Percentiles rank a stretch among this genome's conserved stretches.
These are phyloP conservation scores for Caenorhabditis sinica DNA, from an alignment of 2,888 invertebrate genomes.

Conservation along the genomic window DNA sequence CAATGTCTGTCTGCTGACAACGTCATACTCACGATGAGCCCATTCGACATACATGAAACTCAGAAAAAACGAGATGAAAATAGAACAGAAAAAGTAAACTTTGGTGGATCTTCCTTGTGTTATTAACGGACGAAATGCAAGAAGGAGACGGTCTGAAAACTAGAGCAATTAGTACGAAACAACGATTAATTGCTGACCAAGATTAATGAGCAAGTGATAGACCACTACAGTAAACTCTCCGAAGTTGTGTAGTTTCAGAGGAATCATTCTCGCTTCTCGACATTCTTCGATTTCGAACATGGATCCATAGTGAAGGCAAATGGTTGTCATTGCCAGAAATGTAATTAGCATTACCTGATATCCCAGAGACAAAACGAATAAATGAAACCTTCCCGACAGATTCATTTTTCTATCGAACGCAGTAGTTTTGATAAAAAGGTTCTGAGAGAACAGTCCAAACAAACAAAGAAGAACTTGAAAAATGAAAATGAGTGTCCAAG, in stretches of 20 bases:
- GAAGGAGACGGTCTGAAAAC: constrained; percentile 39
- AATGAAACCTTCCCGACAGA: constrained; percentile 7
- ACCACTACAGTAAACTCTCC: constrained; percentile 43
- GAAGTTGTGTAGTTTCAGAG: constrained; percentile 37
- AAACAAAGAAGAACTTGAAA: constrained; percentile 49
- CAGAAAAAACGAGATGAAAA: constrained; percentile 23
- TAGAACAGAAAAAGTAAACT: constrained; percentile 15
- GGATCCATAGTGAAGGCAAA: constrained; percentile 38
- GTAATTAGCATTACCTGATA: constrained; percentile 35
- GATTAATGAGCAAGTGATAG: constrained; percentile 47
- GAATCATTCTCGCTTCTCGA: constrained; percentile 35
- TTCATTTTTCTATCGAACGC: constrained; percentile 18
- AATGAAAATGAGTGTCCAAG: constrained; percentile 34
- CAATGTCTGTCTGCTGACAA: neutral
- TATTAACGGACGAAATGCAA: constrained; percentile 34
- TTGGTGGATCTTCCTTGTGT: constrained; percentile 1
- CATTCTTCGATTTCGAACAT: constrained; percentile 48
- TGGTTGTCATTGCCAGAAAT: constrained; percentile 28
- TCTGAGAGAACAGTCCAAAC: constrained; percentile 43
- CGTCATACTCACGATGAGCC: constrained; percentile 34
- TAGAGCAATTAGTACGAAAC: neutral
- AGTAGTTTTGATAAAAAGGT: constrained; percentile 36
- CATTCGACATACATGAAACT: constrained; percentile 17
- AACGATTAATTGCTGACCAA: neutral
- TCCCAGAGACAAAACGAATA: constrained; percentile 46